phyloP scores from a whole-genome alignment of 2,113 vertebrate genomes.

The Chrysochloris asiatica region DNA sequence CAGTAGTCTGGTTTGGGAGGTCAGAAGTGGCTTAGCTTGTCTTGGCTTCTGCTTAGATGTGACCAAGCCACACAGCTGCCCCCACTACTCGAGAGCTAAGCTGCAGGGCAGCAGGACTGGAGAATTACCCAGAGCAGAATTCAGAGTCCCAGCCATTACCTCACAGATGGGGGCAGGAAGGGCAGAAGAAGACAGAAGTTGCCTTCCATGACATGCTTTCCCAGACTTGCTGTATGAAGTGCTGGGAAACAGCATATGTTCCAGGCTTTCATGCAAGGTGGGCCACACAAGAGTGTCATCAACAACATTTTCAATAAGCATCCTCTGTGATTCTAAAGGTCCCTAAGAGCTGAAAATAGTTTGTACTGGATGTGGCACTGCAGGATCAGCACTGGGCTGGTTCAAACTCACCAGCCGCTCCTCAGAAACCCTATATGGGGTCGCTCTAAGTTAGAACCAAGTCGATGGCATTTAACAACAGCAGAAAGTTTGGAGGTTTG shows the following conservation, averaged over 20 bases:
- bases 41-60: background rate
- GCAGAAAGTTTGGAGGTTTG: too few species aligned
- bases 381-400: background rate
- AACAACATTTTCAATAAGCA: background rate
- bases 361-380: background rate
- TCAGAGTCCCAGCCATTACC: background rate
- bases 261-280: too few species aligned
- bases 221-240: too few species aligned
- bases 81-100: background rate
- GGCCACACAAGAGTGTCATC: background rate
- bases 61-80: background rate
- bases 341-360: background rate
- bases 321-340: background rate
- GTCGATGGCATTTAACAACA: too few species aligned
- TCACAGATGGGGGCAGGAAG: too few species aligned
- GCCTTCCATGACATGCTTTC: too few species aligned
- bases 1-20: background rate
- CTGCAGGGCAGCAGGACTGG: background rate
- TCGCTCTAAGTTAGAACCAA: too few species aligned
- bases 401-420: background rate
- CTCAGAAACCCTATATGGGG: too few species aligned
- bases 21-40: background rate
- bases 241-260: background rate
- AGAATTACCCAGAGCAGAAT: background rate
- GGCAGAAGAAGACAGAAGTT: too few species aligned